phyloP scores from a whole-genome alignment of 2,113 vertebrate species.

The Lagopus leucura region DNA sequence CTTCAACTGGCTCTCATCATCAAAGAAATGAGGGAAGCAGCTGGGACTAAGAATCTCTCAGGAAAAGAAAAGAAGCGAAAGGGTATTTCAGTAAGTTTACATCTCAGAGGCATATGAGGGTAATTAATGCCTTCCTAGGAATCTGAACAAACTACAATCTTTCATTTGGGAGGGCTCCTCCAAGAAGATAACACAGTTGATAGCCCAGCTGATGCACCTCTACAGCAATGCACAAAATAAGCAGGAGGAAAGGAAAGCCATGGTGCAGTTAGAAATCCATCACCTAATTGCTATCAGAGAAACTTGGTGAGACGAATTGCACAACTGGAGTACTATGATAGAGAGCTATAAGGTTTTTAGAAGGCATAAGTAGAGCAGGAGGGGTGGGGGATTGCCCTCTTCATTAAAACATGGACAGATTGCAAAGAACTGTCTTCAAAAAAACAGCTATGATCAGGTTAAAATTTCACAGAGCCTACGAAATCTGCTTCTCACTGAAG shows the following conservation, averaged over 20 bases:
- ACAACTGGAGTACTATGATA: neutral
- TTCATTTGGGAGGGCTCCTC: neutral
- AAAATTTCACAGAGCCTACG: neutral
- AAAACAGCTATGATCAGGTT: neutral
- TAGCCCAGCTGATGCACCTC: neutral
- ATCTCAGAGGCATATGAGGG: neutral
- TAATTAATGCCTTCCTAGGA: neutral
- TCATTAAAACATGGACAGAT: neutral
- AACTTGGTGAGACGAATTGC: neutral
- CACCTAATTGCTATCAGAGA: neutral
- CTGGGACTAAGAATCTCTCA: constrained; percentile 27
- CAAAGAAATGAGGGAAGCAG: constrained; percentile 32
- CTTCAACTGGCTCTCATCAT: constrained; percentile 10
- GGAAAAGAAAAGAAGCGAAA: neutral
- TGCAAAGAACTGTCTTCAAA: neutral
- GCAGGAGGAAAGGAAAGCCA: neutral
- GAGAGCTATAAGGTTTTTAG: neutral
- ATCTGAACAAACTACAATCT: neutral
- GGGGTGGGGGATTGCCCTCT: neutral
- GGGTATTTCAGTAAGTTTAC: constrained; percentile 5
- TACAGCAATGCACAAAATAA: neutral
- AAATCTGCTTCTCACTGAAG: neutral
- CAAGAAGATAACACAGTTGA: neutral
- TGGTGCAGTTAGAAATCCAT: neutral
- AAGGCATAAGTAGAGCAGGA: neutral